Base-by-base conservation (phyloP, 2,113 vertebrate genomes). In the Ptilorrhoa leucosticta region DNA sequence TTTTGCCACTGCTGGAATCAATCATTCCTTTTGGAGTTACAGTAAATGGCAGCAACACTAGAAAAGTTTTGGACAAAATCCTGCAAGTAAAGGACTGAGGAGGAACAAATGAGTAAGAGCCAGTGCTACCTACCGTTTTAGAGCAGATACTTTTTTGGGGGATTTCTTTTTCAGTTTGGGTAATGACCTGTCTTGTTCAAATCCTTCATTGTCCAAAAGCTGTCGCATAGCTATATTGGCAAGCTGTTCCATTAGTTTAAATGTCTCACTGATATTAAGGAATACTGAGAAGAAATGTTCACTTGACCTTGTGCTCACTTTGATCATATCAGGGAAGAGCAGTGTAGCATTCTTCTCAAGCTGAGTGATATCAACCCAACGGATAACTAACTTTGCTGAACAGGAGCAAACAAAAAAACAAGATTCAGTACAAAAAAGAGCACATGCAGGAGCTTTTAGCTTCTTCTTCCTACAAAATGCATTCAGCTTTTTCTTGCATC, bases 141-240 rank as follows among this genome's bases (percentile, higher is more conserved):
- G 98, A 11, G 99, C 99, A 10, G 99, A 99, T 47, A 99, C 99
- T 93, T 99, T 99, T 95, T 99, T 99, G 1, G 99, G 99, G 0
- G 99, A 99, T 90, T 99, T 99, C 98, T 98, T 99, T 93, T 99
- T 99, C 93, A 99, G 98, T 90, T 99, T 99, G 83, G 99, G 99
- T 85, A 99, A 98, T 10, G 99, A 99, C 70, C 98, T 98, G 90
- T 99, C 99, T 95, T 99, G 99, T 58, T 99, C 99, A 78, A 99
- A 99, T 64, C 99, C 99, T 96, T 99, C 99, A 61, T 99, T 99
- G 97, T 99, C 99, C 83, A 99, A 97, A 33, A 99, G 98, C 60
- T 99, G 99, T 10, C 99, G 97, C 99, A 99, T 99, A 87, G 99
- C 99, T 70, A 99, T 99, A 97, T 99, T 99, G 92, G 99, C 99